Evolutionary conservation across 2,113 vertebrate genomes (phyloP).

Genomic region (Indicator indicator): DNA sequence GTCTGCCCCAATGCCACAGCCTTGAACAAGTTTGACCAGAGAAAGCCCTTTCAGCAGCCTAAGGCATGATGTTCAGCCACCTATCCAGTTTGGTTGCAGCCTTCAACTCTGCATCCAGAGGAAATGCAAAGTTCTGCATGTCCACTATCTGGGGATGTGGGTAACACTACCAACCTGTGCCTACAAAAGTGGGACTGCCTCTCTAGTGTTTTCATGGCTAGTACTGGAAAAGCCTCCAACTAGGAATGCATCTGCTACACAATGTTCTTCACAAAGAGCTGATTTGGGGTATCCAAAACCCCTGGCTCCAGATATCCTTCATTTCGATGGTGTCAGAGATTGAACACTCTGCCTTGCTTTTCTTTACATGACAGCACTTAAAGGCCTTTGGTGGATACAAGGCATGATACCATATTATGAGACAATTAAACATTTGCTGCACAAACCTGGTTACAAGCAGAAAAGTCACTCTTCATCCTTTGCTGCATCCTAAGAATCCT

Average conservation of each 20-base stretch:
- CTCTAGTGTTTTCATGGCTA: neutral
- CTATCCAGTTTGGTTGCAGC: neutral
- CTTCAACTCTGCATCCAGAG: neutral
- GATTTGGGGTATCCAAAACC: neutral
- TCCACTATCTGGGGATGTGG: neutral
- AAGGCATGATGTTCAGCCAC: neutral
- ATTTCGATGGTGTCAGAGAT: neutral
- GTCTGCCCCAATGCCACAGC: accelerated
- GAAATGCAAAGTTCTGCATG: neutral
- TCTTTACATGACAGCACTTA: neutral
- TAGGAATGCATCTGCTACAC: neutral
- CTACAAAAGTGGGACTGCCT: neutral
- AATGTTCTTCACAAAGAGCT: neutral
- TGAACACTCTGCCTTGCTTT: neutral
- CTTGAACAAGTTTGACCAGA: neutral
- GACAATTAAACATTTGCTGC: neutral
- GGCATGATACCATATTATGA: accelerated
- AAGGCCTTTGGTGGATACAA: neutral
- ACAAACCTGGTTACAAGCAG: neutral
- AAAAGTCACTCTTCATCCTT: neutral
- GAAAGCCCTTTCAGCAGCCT: neutral
- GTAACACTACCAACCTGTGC: accelerated
- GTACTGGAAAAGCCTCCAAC: neutral
- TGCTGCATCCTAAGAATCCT: neutral
- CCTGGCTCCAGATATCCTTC: neutral